Percentiles rank a stretch among this genome's conserved stretches.
phyloP scores from a whole-genome alignment of 2,113 vertebrate genomes.

The Verasper variegatus region DNA sequence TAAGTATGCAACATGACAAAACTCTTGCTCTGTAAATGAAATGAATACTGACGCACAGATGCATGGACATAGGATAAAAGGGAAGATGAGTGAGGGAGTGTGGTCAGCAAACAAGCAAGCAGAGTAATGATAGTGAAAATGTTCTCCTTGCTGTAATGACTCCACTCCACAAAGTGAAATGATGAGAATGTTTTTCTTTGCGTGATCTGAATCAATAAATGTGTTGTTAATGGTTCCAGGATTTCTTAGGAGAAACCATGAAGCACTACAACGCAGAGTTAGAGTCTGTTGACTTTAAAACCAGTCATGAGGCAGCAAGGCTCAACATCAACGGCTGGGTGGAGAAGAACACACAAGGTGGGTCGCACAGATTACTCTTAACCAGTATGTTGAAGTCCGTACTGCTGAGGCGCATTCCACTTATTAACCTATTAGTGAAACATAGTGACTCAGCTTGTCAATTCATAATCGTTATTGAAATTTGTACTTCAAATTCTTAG shows the following conservation, averaged over 20 bases:
- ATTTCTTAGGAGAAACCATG: slow-evolving; percentile 70
- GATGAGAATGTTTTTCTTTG: not conserved
- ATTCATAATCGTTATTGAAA: not conserved
- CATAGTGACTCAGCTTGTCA: not conserved
- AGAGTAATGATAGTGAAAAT: not conserved
- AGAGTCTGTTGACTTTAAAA: slow-evolving; percentile 76
- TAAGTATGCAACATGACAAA: no score
- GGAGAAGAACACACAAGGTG: slow-evolving; percentile 80
- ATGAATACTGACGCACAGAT: no score
- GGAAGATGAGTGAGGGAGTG: no score
- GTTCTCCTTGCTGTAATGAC: not conserved
- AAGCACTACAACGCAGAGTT: slow-evolving; percentile 77
- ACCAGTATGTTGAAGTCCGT: no score
- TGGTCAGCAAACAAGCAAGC: not conserved
- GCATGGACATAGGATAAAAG: no score
- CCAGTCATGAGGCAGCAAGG: slow-evolving; percentile 60
- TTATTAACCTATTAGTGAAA: no score
- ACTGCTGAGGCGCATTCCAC: no score
- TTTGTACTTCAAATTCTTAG: slow-evolving; percentile 40
- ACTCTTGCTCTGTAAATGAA: no score
- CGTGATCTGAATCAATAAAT: not conserved
- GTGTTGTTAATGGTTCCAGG: slow-evolving; percentile 61
- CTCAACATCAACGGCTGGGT: slow-evolving; percentile 83
- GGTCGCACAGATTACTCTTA: not conserved
- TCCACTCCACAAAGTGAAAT: no score